phyloP scores from a whole-genome alignment of 2,113 vertebrate species.

The Microtus montanus region DNA sequence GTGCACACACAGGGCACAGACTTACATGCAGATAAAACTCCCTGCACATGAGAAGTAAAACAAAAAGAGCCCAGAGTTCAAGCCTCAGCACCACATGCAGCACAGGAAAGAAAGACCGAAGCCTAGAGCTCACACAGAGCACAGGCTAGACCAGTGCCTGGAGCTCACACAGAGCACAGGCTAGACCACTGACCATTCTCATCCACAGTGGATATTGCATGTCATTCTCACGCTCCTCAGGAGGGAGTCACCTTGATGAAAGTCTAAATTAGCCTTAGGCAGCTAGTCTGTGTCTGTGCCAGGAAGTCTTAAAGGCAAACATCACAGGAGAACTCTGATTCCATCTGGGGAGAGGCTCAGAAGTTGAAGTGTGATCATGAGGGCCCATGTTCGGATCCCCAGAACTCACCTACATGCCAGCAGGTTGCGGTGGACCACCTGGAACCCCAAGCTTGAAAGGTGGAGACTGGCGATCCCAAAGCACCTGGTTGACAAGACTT shows the following conservation, averaged over 20 bases:
- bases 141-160: background rate
- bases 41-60: background rate
- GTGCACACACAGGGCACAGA: no score
- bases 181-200: background rate
- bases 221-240: background rate
- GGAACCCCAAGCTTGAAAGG: background rate
- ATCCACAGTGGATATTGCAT: background rate
- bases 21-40: background rate
- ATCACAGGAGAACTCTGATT: background rate
- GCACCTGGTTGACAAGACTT: background rate
- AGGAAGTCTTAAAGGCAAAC: background rate
- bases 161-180: background rate
- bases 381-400: background rate
- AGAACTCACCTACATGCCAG: background rate
- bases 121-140: background rate
- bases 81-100: background rate
- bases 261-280: constrained; percentile 7
- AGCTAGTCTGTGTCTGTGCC: background rate
- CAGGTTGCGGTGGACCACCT: background rate
- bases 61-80: background rate
- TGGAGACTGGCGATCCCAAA: background rate
- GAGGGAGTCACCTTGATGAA: background rate
- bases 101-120: background rate
- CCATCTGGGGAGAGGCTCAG: background rate
- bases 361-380: background rate